Conservation (phyloP, 2,113 vertebrate species). For the Lamprotornis superbus region DNA sequence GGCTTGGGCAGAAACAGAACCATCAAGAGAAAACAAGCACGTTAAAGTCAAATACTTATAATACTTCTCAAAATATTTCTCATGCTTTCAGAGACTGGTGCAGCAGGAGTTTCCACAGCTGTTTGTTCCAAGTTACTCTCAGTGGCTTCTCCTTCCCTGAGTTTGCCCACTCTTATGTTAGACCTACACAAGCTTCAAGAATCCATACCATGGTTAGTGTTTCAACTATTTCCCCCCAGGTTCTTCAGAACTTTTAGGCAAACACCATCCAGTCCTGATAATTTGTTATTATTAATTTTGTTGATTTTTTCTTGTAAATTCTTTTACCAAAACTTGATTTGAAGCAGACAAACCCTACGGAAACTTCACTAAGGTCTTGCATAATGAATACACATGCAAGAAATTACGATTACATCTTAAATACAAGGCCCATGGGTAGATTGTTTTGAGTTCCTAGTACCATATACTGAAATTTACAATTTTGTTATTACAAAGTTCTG, state of each 20-base stretch:
- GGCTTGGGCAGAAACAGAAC: not conserved
- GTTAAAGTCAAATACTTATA: not conserved
- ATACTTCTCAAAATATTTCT: not conserved
- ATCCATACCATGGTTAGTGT: no score
- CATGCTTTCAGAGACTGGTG: not conserved
- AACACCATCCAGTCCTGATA: not conserved
- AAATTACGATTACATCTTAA: not conserved
- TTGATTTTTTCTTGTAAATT: not conserved
- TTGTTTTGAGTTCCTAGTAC: not conserved
- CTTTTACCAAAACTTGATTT: not conserved
- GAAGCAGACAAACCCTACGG: not conserved
- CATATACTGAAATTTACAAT: not conserved
- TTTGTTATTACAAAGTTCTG: not conserved
- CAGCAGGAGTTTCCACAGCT: not conserved
- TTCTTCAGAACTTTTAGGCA: not conserved
- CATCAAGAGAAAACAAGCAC: not conserved
- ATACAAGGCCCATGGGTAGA: not conserved
- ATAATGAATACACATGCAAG: fast-evolving
- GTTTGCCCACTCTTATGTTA: no score
- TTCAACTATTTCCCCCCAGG: not conserved
- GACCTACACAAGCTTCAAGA: not conserved
- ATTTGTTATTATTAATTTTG: not conserved
- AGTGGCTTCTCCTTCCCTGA: not conserved
- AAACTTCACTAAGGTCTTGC: not conserved
- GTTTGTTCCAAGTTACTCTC: not conserved